These are phyloP conservation scores for Mormyrus proboscirostris DNA, from an alignment of 2,797 vertebrate species.

Conservation along the genomic window DNA sequence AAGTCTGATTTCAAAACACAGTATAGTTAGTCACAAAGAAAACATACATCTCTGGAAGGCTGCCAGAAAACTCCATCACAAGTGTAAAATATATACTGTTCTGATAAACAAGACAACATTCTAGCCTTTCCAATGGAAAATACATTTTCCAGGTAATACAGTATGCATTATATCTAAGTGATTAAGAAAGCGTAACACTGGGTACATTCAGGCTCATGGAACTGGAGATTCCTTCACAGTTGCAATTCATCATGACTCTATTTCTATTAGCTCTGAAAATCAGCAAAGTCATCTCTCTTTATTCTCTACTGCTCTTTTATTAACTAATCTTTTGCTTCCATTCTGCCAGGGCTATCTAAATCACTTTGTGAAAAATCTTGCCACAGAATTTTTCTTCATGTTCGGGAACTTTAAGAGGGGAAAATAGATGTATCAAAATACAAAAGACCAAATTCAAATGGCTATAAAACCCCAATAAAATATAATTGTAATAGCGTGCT, in stretches of 20 bases:
- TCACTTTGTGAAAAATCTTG: conserved; percentile 38
- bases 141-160: background rate
- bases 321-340: conserved; percentile 47
- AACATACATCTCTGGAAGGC: background rate
- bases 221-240: background rate
- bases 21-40: background rate
- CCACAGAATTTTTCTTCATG: conserved; percentile 54
- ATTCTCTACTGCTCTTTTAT: conserved; percentile 39
- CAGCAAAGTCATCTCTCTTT: background rate
- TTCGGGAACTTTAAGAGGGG: conserved; percentile 17
- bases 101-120: background rate
- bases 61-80: background rate
- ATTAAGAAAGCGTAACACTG: background rate
- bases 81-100: background rate
- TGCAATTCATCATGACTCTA: background rate
- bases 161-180: background rate
- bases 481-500: background rate
- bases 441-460: conserved; percentile 17
- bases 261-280: conserved; percentile 8
- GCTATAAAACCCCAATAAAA: conserved; percentile 19
- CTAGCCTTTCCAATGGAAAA: background rate
- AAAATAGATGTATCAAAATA: conserved; percentile 42
- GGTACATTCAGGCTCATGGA: conserved; percentile 4
- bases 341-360: conserved; percentile 44
- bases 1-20: background rate